A percentile compares a stretch with the other conserved stretches of the same genome.
phyloP scores from a whole-genome alignment of 2,888 invertebrate species.

The Emmelina monodactyla region DNA sequence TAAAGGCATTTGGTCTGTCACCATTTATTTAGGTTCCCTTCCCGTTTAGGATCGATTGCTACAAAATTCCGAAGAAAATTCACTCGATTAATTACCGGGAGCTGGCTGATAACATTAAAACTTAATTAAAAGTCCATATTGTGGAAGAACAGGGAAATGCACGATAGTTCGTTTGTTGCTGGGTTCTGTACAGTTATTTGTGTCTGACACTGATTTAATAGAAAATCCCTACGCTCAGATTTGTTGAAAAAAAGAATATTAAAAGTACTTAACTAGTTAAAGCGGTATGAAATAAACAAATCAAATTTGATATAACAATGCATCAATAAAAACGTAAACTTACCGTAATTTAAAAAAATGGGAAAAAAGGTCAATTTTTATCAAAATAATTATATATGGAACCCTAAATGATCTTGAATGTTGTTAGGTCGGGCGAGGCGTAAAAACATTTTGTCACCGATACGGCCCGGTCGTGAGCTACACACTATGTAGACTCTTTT shows the following conservation, averaged over 20 bases:
- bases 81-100: conserved; percentile 44
- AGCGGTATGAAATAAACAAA: too few relatives aligned
- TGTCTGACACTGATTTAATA: too few relatives aligned
- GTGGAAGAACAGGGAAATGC: conserved; percentile 20
- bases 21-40: conserved; percentile 28
- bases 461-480: conserved; percentile 22
- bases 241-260: too few relatives aligned
- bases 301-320: too few relatives aligned
- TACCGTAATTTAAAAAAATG: too few relatives aligned
- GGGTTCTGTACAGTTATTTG: too few relatives aligned
- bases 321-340: too few relatives aligned
- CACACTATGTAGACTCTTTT: conserved; percentile 12
- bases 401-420: not conserved
- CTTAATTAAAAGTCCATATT: conserved; percentile 57
- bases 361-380: too few relatives aligned
- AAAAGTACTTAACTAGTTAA: too few relatives aligned
- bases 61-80: conserved; percentile 24
- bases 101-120: conserved; percentile 57
- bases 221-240: too few relatives aligned
- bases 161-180: too few relatives aligned
- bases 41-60: conserved; percentile 26
- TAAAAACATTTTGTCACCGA: conserved; percentile 48
- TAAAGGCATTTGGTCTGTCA: conserved; percentile 18
- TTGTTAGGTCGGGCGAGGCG: conserved; percentile 22
- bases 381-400: conserved; percentile 3